These are phyloP conservation scores for Propithecus coquereli DNA, from an alignment of 2,113 vertebrate species.

Conservation along the genomic window DNA sequence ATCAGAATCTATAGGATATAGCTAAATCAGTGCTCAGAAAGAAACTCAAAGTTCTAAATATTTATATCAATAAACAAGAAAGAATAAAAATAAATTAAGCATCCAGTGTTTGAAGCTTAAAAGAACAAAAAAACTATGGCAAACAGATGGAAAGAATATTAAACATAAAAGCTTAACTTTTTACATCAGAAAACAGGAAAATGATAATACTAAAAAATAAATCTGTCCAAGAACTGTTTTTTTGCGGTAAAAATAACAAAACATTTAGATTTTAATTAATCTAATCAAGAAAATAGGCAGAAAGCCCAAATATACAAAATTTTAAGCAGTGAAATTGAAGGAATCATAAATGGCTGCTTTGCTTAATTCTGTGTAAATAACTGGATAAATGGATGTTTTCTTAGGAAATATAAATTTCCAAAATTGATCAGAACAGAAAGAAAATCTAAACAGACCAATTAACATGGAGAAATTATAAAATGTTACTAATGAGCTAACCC, in stretches of 20 bases:
- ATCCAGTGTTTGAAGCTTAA: not conserved
- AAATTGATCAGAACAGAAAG: not conserved
- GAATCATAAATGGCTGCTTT: not conserved
- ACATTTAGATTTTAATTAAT: not conserved
- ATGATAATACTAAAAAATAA: not conserved
- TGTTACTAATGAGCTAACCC: not conserved
- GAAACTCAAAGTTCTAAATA: not conserved
- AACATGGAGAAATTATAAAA: conserved; percentile 3
- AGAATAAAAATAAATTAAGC: not conserved
- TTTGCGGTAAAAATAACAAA: not conserved
- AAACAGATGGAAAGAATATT: not conserved
- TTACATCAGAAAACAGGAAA: not conserved
- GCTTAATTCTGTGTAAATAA: not conserved
- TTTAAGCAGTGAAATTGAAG: not conserved
- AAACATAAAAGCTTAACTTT: not conserved
- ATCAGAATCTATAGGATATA: not conserved
- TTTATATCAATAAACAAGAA: not conserved
- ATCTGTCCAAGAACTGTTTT: not conserved
- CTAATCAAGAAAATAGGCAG: not conserved
- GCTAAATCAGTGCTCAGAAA: not conserved
- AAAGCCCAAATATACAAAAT: not conserved
- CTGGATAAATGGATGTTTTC: not conserved
- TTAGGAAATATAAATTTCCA: not conserved
- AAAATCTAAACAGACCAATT: conserved; percentile 19
- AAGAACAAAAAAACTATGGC: not conserved